Evolutionary conservation across 2,797 vertebrate genomes (phyloP).

Genomic region (Malacoctenus gilli): DNA sequence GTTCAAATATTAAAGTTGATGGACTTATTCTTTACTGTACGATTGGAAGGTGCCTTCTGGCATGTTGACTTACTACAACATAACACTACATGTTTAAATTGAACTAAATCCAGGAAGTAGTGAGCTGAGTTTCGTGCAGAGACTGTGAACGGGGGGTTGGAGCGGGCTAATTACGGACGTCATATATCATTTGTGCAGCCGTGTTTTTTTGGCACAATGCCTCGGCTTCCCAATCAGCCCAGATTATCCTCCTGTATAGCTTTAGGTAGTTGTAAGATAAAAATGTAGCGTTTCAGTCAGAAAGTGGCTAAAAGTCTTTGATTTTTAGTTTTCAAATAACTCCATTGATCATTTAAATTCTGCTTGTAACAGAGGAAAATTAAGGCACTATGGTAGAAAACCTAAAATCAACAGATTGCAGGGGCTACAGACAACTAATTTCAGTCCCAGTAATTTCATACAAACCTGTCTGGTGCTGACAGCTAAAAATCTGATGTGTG

Average conservation of each 20-base stretch:
- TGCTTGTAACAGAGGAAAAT: too few relatives aligned
- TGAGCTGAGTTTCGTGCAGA: background rate
- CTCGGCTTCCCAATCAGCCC: constrained; percentile 9
- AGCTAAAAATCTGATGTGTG: constrained; percentile 20
- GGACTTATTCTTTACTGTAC: background rate
- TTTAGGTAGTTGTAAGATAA: background rate
- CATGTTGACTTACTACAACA: background rate
- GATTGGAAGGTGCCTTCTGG: background rate
- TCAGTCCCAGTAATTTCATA: background rate
- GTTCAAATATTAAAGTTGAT: constrained; percentile 2
- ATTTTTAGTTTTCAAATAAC: too few relatives aligned
- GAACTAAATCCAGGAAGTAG: background rate
- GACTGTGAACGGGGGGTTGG: background rate
- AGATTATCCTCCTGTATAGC: constrained; percentile 4
- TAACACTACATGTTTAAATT: background rate
- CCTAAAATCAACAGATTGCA: background rate
- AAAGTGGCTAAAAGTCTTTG: too few relatives aligned
- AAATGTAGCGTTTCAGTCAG: too few relatives aligned
- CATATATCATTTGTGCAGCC: background rate
- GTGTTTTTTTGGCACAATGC: background rate
- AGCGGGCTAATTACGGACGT: background rate
- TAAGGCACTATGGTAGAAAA: too few relatives aligned
- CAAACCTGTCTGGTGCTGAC: background rate
- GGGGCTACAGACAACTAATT: background rate
- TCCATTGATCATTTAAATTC: too few relatives aligned